Conservation (phyloP, 2,113 vertebrate genomes). For the Tonatia bakeri region DNA sequence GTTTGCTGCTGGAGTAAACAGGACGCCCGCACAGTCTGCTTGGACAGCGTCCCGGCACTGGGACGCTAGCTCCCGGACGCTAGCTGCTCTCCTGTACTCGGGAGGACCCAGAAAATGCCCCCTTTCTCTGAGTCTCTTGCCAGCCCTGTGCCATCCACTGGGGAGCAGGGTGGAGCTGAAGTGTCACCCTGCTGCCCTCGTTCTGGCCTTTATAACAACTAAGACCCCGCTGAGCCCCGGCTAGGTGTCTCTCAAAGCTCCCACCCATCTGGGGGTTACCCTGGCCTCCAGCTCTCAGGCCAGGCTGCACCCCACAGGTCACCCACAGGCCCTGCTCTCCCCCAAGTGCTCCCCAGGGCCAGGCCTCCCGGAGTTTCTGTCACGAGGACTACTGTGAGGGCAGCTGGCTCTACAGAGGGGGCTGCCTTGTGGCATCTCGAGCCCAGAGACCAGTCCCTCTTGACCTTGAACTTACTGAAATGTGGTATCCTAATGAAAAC, state of each 20-base stretch:
- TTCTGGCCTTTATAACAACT: background rate
- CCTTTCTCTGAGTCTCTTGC: background rate
- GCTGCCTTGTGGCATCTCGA: background rate
- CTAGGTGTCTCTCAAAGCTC: no score
- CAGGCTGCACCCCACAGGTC: background rate
- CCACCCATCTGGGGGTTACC: background rate
- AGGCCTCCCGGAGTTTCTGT: no score
- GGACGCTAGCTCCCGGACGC: accelerated
- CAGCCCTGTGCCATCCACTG: accelerated
- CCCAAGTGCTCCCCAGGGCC: background rate
- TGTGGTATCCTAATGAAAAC: no score
- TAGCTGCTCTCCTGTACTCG: background rate
- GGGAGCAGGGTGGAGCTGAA: background rate
- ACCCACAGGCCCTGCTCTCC: background rate
- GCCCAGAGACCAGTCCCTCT: no score
- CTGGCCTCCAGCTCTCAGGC: no score
- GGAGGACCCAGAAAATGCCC: background rate
- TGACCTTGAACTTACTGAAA: no score
- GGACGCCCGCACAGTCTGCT: no score
- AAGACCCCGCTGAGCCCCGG: background rate
- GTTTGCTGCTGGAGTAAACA: background rate
- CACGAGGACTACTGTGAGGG: no score
- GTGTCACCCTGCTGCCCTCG: background rate
- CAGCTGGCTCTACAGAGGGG: background rate
- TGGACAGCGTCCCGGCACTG: no score